Base-by-base conservation (phyloP, 2,888 invertebrate genomes). In the Eulithis prunata region DNA sequence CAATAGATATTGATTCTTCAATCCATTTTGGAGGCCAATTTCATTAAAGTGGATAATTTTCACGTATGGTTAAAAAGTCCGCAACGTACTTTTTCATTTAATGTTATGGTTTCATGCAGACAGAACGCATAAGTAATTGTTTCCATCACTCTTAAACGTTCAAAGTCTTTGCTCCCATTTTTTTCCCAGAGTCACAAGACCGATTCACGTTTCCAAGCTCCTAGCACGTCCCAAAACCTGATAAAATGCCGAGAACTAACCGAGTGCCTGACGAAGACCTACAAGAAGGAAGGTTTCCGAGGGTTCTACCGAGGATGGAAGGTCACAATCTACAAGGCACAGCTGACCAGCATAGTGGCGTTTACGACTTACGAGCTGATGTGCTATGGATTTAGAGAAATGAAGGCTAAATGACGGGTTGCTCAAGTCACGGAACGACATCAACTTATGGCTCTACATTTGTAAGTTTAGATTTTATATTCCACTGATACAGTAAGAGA, bases 321-420 rank as follows among this genome's bases (percentile, higher is more conserved):
- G 1, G 80, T 91, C 8, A 90, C 91, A 0, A 73, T 90, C 0
- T 81, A 79, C 62, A 92, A 92, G 58, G 83, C 92, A 0, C 90
- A 90, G 49, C 1, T 90, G 1, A 84, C 87, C 1, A 90, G 86
- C 58, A 63, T 92, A 0, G 72, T 87, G 0, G 83, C 87, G 0
- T 92, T 88, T 67, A 89, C 89, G 0, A 78, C 85, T 0, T 92
- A 92, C 62, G 92, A 92, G 69, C 75, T 89, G 0, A 55, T 84
- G 1, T 91, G 91, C 67, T 82, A 78, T 51, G 56, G 72, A 0
- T 66, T 87, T 1, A 84, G 88, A 59, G 82, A 83, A 57, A n/a
- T 77, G 0, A 4, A n/a, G 2, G 3, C 2, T n/a, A 14, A 46
- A 13, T 61, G 51, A 53, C 8, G n/a, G 32, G 32, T 47, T 3